phyloP scores from a whole-genome alignment of 2,888 invertebrate species.

The Eristalis tenax region DNA sequence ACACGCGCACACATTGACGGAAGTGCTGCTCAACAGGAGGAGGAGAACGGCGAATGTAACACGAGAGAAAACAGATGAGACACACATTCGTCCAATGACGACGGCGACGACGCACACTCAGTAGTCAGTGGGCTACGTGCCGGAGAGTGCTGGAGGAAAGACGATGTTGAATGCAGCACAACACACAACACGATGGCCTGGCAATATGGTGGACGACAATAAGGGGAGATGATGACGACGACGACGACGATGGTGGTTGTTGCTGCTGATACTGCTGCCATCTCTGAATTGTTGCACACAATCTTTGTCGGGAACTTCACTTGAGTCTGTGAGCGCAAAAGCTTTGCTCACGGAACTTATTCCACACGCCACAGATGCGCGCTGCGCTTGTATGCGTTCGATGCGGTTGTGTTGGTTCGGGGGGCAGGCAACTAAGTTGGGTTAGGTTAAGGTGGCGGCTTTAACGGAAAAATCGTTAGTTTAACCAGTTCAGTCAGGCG shows the following conservation, averaged over 20 bases:
- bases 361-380: neutral
- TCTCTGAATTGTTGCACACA: constrained; percentile 69
- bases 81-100: constrained; percentile 2
- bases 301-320: constrained; percentile 57
- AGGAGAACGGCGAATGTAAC: constrained; percentile 5
- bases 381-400: neutral
- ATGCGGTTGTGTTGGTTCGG: neutral
- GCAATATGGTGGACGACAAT: constrained; percentile 19
- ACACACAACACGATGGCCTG: constrained; percentile 12
- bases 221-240: neutral
- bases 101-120: constrained; percentile 57
- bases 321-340: constrained; percentile 33
- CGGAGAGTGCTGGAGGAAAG: neutral
- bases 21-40: constrained; percentile 29
- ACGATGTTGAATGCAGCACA: neutral
- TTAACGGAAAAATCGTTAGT: constrained; percentile 16
- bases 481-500: constrained; percentile 15
- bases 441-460: constrained; percentile 60
- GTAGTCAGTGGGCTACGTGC: neutral
- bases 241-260: neutral
- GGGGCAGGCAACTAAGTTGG: constrained; percentile 30
- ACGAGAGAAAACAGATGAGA: constrained; percentile 28
- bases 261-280: constrained; percentile 64
- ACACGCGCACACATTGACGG: neutral
- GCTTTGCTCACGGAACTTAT: constrained; percentile 51